Conservation (phyloP, 2,797 vertebrate genomes). For the Tachyglossus aculeatus region DNA sequence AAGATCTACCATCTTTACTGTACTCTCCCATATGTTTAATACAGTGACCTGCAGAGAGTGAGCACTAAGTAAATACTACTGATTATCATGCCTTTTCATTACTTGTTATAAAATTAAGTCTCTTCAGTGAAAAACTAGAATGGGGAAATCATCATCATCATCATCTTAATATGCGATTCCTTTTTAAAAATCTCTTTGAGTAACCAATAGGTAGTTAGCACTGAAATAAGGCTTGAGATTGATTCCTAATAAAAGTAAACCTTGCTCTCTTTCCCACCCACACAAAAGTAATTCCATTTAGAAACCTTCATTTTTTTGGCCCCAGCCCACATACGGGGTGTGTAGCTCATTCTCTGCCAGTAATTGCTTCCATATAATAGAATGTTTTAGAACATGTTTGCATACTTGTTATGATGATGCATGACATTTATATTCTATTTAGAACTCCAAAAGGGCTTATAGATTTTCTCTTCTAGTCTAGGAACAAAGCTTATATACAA, state of each 20-base stretch:
- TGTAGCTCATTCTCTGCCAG: conserved; percentile 85
- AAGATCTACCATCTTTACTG: no score
- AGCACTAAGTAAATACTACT: no score
- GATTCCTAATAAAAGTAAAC: conserved; percentile 84
- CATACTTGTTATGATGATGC: conserved; percentile 65
- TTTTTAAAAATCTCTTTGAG: conserved; percentile 81
- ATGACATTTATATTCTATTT: conserved; percentile 67
- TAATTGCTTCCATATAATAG: conserved; percentile 96
- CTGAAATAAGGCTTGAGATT: conserved; percentile 81
- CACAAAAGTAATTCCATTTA: conserved; percentile 89
- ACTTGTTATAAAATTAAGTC: conserved; percentile 34
- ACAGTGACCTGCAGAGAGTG: no score
- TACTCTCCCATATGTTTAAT: no score
- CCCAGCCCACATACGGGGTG: conserved; percentile 83
- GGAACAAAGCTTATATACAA: conserved; percentile 29
- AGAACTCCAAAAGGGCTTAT: conserved; percentile 53
- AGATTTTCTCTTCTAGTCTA: conserved; percentile 56
- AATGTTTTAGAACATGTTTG: conserved; percentile 72
- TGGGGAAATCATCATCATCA: conserved; percentile 50
- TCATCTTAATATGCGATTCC: conserved; percentile 75
- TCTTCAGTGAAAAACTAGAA: conserved; percentile 35
- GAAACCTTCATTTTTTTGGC: conserved; percentile 83
- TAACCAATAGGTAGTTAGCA: conserved; percentile 85
- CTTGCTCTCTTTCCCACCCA: conserved; percentile 82
- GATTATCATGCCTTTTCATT: background rate